Evolutionary conservation across 2,113 vertebrate genomes (phyloP).

Genomic region (Ammospiza caudacuta): DNA sequence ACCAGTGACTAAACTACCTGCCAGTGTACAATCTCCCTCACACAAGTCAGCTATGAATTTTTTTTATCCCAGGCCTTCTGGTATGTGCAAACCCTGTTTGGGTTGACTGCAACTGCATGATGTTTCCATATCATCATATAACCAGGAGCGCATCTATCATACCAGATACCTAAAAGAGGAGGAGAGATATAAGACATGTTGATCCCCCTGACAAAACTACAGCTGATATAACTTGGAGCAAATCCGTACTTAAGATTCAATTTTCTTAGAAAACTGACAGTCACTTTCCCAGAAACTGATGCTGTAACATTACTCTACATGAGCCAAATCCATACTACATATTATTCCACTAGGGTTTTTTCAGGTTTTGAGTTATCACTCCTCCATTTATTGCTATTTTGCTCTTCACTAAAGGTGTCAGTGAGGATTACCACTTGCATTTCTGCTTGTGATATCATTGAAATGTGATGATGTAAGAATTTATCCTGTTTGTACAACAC

Average conservation of each 20-base stretch:
- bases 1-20: background rate
- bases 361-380: background rate
- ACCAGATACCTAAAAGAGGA: background rate
- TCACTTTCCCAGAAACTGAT: background rate
- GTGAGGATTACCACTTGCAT: background rate
- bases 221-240: background rate
- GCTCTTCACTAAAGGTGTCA: background rate
- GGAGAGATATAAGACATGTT: background rate
- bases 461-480: background rate
- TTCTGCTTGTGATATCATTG: background rate
- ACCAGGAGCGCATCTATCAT: background rate
- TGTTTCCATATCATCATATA: background rate
- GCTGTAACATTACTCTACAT: background rate
- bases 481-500: background rate
- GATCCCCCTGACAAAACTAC: background rate
- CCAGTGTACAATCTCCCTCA: background rate
- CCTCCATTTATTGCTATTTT: background rate
- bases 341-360: background rate
- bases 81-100: accelerated
- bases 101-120: background rate
- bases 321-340: background rate
- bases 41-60: background rate
- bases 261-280: background rate
- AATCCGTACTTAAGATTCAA: background rate
- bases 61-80: background rate